These are phyloP conservation scores for Eurypyga helias DNA, from an alignment of 2,113 vertebrate species.

Conservation along the genomic window DNA sequence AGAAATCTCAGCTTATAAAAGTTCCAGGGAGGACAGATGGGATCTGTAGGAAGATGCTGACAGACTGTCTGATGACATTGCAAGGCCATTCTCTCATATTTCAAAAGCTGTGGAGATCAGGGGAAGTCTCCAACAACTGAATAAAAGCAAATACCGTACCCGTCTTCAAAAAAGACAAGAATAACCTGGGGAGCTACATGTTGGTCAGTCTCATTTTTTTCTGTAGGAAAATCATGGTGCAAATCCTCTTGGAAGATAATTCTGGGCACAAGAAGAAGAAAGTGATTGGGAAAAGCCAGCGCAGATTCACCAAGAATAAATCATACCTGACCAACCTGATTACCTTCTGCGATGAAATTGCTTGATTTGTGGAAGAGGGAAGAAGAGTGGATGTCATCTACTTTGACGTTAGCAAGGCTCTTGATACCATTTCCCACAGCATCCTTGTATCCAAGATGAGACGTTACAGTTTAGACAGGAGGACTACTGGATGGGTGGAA, in stretches of 20 bases:
- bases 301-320: neutral
- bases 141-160: neutral
- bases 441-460: neutral
- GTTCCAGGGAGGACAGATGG: neutral
- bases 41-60: slow-evolving; percentile 17
- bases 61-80: neutral
- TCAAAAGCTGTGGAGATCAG: neutral
- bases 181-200: neutral
- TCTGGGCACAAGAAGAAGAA: neutral
- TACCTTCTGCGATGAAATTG: neutral
- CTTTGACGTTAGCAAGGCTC: neutral
- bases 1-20: neutral
- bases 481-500: neutral
- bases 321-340: neutral
- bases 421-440: neutral
- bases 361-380: neutral
- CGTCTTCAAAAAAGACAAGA: neutral
- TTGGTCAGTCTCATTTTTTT: neutral
- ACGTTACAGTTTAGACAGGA: neutral
- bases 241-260: neutral
- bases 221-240: neutral
- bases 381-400: neutral
- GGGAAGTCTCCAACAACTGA: neutral
- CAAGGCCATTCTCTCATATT: neutral
- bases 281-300: neutral